A percentile compares a stretch with the other conserved stretches of the same genome.
These are phyloP conservation scores for Coracias cyanogaster DNA, from an alignment of 2,797 vertebrate genomes.

Conservation along the genomic window DNA sequence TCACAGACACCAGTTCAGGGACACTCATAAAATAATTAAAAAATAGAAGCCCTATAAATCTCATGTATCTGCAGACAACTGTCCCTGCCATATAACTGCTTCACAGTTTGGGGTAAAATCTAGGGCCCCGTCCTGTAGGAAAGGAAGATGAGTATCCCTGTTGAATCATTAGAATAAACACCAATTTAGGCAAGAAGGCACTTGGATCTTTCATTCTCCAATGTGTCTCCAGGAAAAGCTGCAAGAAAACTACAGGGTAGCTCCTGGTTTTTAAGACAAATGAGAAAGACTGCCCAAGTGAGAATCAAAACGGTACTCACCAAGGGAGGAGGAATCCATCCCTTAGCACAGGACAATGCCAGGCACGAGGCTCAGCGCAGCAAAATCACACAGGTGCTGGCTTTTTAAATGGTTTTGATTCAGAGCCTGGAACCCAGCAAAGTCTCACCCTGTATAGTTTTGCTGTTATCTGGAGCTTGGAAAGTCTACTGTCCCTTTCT, in stretches of 20 bases:
- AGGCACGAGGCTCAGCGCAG: neutral
- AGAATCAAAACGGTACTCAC: neutral
- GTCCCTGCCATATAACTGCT: neutral
- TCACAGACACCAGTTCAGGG: neutral
- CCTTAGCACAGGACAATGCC: neutral
- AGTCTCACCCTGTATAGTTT: neutral
- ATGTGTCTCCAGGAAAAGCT: neutral
- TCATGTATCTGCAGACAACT: neutral
- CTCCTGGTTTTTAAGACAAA: neutral
- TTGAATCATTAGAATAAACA: neutral
- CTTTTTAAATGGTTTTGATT: neutral
- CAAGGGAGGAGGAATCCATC: neutral
- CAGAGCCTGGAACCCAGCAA: neutral
- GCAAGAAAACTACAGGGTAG: neutral
- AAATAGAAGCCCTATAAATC: neutral
- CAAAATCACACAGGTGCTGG: neutral
- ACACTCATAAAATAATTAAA: neutral
- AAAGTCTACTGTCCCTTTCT: neutral
- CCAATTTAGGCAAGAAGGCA: rapidly evolving
- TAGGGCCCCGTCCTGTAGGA: neutral
- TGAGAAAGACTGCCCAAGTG: neutral
- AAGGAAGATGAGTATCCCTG: neutral
- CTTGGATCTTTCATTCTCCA: neutral
- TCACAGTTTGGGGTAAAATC: neutral
- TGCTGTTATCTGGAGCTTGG: neutral